phyloP scores from a whole-genome alignment of 2,113 vertebrate genomes.

The Nothobranchius furzeri region DNA sequence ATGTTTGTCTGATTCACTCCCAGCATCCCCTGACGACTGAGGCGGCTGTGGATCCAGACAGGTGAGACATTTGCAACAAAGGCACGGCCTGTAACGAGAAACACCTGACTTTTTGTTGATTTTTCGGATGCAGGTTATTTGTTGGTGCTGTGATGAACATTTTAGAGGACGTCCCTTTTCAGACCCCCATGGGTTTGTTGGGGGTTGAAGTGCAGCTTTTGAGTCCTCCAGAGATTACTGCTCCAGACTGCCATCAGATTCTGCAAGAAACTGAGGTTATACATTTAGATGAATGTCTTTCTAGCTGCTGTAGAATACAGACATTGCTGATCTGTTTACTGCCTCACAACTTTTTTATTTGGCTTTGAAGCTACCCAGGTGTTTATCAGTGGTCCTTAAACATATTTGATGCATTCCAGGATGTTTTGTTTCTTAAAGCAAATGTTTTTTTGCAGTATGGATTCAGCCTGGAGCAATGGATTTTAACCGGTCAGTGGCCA shows the following conservation, averaged over 20 bases:
- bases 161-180: slow-evolving; percentile 89
- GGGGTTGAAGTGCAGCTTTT: slow-evolving; percentile 49
- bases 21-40: slow-evolving; percentile 3
- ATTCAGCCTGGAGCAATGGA: slow-evolving; percentile 86
- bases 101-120: not conserved
- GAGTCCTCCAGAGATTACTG: slow-evolving; percentile 63
- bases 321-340: not conserved
- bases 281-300: not conserved
- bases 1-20: slow-evolving; percentile 18
- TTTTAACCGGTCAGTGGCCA: slow-evolving; percentile 77
- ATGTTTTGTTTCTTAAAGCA: too few relatives aligned
- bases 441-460: slow-evolving; percentile 77
- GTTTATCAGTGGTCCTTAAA: not conserved
- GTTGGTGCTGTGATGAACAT: slow-evolving; percentile 76
- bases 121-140: slow-evolving; percentile 19
- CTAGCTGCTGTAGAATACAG: not conserved
- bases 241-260: slow-evolving; percentile 78
- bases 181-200: slow-evolving; percentile 58
- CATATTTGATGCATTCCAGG: too few relatives aligned
- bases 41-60: slow-evolving; percentile 3
- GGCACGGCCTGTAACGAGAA: not conserved
- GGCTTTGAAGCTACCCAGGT: not conserved
- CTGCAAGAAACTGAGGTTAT: slow-evolving; percentile 86
- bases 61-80: slow-evolving; percentile 22
- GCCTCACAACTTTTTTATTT: too few relatives aligned